Evolutionary conservation across 53 echinoderm and acorn worm genomes (phyloP), one percentile per base, ranked within the genome.

Genomic region (Mesocentrotus franciscanus): DNA sequence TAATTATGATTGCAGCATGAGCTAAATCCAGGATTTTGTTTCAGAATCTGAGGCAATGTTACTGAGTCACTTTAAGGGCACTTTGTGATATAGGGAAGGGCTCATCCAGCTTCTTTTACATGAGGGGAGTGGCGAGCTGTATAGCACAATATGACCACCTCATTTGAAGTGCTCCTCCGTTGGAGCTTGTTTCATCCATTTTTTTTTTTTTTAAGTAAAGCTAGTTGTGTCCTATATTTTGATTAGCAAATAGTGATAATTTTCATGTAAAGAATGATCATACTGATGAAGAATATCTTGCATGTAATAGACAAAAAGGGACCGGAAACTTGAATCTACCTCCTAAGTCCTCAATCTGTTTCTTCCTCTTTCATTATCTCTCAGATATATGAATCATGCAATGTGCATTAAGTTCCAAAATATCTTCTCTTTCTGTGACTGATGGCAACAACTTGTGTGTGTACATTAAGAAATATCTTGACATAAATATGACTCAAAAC

Each of bases 361-460:
- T 81, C 39, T 81, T 81, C 81, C 81, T 81, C 81, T 81, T 39
- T 42, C 9, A 81, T 81, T 42, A 81, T 81, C 81, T 42, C 20
- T 39, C 0, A n/a, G n/a, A 9, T 39, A 18, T 81, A 42, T 81
- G 81, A 81, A 39, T 81, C 81, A 81, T 81, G 36, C 18, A 17
- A 42, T 81, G 42, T 42, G 81, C 81, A 39, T 81, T 39, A 42
- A 81, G 36, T 81, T 20, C 20, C 18, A 39, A 20, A 81, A 81
- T 36, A 42, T 81, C 36, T 81, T 2, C 76, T 30, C 76, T 14
- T 33, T 76, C 33, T 30, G 17, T 39, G 20, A 18, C 20, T 42
- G 42, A 42, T 81, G 42, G 22, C 36, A 81, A 81, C 81, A 42
- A 42, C 39, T 20, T 32, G 3, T 76, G 13, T 42, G 36, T 17